phyloP scores from a whole-genome alignment of 2,113 vertebrate genomes.

The Brachyhypopomus gauderio region DNA sequence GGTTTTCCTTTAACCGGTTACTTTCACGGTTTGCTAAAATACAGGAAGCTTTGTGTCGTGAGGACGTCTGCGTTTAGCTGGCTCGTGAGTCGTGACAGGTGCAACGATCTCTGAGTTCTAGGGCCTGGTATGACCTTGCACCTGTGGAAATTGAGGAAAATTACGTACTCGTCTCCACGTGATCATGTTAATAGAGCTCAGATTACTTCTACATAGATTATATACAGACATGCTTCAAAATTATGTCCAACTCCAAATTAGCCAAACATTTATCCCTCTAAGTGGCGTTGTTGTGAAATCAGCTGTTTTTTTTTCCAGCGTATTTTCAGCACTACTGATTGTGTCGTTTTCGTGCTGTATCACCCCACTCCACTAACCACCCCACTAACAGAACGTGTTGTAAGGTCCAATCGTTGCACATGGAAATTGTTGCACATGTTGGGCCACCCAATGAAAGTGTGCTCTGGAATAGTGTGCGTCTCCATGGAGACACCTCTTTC shows the following conservation, averaged over 20 bases:
- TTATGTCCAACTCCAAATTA: no score
- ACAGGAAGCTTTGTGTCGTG: not conserved
- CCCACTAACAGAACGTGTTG: not conserved
- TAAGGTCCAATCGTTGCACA: conserved; percentile 2
- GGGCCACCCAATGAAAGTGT: not conserved
- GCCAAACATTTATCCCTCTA: no score
- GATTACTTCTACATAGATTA: no score
- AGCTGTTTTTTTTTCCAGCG: no score
- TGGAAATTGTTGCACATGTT: not conserved
- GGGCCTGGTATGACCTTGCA: conserved; percentile 56
- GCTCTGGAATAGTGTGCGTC: conserved; percentile 31
- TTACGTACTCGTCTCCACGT: not conserved
- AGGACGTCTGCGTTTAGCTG: not conserved
- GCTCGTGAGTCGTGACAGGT: conserved; percentile 48
- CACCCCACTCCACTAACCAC: conserved; percentile 19
- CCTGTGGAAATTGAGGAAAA: not conserved
- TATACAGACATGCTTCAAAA: no score
- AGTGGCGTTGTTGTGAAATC: not conserved
- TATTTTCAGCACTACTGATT: not conserved
- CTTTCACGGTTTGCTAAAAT: not conserved
- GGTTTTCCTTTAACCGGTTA: not conserved
- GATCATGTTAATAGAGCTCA: not conserved
- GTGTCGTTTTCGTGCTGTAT: not conserved
- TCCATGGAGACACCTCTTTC: conserved; percentile 43
- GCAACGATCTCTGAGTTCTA: conserved; percentile 10